Percentiles rank a stretch among this genome's conserved stretches.
These are phyloP conservation scores for Trypoxylon attenuatum DNA, from an alignment of 2,888 invertebrate species.

Conservation along the genomic window DNA sequence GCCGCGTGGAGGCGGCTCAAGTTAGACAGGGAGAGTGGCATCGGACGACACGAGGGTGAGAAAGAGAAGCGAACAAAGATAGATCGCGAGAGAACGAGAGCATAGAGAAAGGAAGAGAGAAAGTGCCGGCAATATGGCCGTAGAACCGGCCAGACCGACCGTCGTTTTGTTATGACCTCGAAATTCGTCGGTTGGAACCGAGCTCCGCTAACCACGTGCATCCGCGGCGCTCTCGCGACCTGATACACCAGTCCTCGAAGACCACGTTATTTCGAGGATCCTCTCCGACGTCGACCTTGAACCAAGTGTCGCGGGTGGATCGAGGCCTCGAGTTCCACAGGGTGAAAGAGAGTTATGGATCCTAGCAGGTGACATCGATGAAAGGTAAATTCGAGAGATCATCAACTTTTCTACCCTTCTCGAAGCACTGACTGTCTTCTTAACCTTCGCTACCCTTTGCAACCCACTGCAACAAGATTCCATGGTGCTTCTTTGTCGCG, in stretches of 20 bases:
- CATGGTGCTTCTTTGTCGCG: not conserved
- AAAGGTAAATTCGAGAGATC: conserved; percentile 52
- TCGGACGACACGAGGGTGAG: not conserved
- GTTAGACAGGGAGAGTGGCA: not conserved
- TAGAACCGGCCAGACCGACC: conserved; percentile 58
- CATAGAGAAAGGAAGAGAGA: conserved; percentile 31
- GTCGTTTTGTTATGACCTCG: conserved; percentile 67
- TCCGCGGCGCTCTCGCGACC: conserved; percentile 5
- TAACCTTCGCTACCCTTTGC: not conserved
- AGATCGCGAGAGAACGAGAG: conserved; percentile 25
- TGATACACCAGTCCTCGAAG: not conserved
- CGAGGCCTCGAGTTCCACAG: not conserved
- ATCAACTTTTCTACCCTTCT: not conserved
- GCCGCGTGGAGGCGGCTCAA: conserved; percentile 17
- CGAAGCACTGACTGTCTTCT: not conserved
- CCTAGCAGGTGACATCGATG: conserved; percentile 68
- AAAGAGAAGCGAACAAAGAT: conserved; percentile 41
- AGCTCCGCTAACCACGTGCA: conserved; percentile 50
- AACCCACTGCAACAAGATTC: not conserved
- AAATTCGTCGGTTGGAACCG: conserved; percentile 39
- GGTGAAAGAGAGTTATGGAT: conserved; percentile 61
- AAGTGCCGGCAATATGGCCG: conserved; percentile 60
- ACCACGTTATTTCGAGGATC: conserved; percentile 5
- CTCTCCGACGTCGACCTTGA: conserved; percentile 2
- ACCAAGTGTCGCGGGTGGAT: conserved; percentile 8